Percentiles rank a stretch among this genome's conserved stretches.
phyloP scores from a whole-genome alignment of 2,113 vertebrate genomes.

The Odocoileus virginianus region DNA sequence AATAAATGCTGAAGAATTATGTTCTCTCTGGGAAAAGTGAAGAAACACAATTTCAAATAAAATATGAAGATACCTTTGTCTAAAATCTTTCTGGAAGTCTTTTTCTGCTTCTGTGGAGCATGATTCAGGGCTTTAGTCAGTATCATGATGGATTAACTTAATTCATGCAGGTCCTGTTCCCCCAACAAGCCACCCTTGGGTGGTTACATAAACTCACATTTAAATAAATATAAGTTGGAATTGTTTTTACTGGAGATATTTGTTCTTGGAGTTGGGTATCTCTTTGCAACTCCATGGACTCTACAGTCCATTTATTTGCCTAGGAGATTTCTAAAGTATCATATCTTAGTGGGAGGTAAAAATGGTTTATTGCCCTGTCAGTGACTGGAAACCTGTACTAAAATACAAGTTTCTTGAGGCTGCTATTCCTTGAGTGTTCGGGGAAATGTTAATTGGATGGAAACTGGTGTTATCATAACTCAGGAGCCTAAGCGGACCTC shows the following conservation, averaged over 20 bases:
- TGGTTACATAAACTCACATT: conserved; percentile 30
- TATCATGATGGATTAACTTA: conserved; percentile 26
- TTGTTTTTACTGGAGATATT: conserved; percentile 20
- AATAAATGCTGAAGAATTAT: conserved; percentile 26
- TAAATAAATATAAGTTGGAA: conserved; percentile 39
- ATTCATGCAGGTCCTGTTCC: not conserved
- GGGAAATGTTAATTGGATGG: not conserved
- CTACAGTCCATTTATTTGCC: not conserved
- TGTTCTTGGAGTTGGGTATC: conserved; percentile 30
- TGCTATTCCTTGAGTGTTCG: not conserved
- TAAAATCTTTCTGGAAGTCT: not conserved
- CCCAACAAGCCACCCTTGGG: not conserved
- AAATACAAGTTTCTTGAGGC: not conserved
- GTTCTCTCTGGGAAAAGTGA: not conserved
- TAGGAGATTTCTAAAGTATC: conserved; percentile 22
- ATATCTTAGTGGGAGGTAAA: conserved; percentile 35
- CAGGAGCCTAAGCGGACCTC: not conserved
- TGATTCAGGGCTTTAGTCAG: not conserved
- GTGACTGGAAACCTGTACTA: not conserved
- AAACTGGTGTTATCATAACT: not conserved
- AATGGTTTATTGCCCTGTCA: conserved; percentile 16
- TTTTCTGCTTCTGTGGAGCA: not conserved
- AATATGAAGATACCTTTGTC: not conserved
- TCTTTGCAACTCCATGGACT: not conserved
- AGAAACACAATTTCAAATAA: conserved; percentile 10